phyloP scores from a whole-genome alignment of 2,888 invertebrate genomes.

The Zygogramma bicolorata region DNA sequence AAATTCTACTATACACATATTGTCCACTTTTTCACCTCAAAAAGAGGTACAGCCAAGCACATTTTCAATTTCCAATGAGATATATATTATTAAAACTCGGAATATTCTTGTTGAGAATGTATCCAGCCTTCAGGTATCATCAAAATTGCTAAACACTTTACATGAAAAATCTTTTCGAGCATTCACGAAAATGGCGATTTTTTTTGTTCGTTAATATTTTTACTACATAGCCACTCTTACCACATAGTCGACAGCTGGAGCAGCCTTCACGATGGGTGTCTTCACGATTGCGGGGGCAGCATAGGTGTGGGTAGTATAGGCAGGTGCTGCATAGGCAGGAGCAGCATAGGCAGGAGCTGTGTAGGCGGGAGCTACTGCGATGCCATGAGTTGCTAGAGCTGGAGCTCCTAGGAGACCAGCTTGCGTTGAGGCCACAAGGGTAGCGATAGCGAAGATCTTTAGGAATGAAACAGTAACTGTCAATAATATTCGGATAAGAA shows the following conservation, averaged over 20 bases:
- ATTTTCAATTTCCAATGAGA: too few relatives aligned
- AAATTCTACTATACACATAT: too few relatives aligned
- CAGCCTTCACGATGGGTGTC: constrained; percentile 56
- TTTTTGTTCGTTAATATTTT: too few relatives aligned
- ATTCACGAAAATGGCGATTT: too few relatives aligned
- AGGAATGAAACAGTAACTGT: constrained; percentile 26
- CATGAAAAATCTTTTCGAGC: too few relatives aligned
- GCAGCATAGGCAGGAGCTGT: constrained; percentile 40
- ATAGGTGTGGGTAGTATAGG: constrained; percentile 31
- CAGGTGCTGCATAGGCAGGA: constrained; percentile 41
- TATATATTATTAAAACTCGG: too few relatives aligned
- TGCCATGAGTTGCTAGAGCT: constrained; percentile 44
- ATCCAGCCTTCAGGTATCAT: too few relatives aligned
- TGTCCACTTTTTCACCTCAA: too few relatives aligned
- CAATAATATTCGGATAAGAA: neutral
- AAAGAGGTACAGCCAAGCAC: too few relatives aligned
- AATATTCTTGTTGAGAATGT: too few relatives aligned
- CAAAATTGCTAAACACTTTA: too few relatives aligned
- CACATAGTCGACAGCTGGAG: constrained; percentile 58
- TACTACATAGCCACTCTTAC: too few relatives aligned
- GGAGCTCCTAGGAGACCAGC: constrained; percentile 68
- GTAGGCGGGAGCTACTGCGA: constrained; percentile 47
- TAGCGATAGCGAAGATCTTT: constrained; percentile 62
- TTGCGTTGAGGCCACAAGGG: constrained; percentile 64
- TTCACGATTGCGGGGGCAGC: constrained; percentile 46